phyloP scores from a whole-genome alignment of 2,113 vertebrate species.

The Cettia cetti region DNA sequence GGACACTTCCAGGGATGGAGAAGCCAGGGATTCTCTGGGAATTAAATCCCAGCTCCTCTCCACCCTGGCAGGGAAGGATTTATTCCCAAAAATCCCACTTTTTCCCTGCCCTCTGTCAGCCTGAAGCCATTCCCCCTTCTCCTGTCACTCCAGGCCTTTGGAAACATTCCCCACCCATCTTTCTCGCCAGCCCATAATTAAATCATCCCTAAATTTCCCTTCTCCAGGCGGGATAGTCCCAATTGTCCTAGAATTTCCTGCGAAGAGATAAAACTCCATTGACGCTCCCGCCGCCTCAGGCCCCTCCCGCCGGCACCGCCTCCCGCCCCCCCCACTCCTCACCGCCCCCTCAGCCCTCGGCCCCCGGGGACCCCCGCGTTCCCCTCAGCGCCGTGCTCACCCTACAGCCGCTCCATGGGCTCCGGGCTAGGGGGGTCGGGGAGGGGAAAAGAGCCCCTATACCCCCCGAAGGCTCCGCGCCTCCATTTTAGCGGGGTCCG shows the following conservation, averaged over 20 bases:
- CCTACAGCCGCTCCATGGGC: conserved; percentile 7
- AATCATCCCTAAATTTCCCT: rapidly evolving
- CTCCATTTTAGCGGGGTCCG: conserved; percentile 42
- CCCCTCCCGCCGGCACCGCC: background rate
- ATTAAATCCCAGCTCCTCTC: background rate
- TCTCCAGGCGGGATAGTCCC: rapidly evolving
- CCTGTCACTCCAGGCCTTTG: background rate
- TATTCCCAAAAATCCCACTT: rapidly evolving
- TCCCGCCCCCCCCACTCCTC: background rate
- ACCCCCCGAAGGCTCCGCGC: background rate
- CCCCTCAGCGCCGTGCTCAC: background rate
- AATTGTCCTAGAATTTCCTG: background rate
- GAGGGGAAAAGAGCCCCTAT: background rate
- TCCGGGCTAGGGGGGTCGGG: background rate
- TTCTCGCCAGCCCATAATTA: background rate
- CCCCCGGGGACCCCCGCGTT: background rate
- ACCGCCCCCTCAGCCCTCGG: background rate
- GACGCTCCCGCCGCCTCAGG: background rate
- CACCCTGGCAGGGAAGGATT: background rate
- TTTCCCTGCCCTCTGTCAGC: rapidly evolving
- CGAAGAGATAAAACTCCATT: rapidly evolving
- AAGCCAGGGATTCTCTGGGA: background rate
- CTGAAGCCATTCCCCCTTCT: background rate
- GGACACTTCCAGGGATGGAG: background rate
- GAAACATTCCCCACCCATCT: rapidly evolving